A percentile compares a stretch with the other conserved stretches of the same genome.
These are phyloP conservation scores for Cyanoderma ruficeps DNA, from an alignment of 2,113 vertebrate species.

Conservation along the genomic window DNA sequence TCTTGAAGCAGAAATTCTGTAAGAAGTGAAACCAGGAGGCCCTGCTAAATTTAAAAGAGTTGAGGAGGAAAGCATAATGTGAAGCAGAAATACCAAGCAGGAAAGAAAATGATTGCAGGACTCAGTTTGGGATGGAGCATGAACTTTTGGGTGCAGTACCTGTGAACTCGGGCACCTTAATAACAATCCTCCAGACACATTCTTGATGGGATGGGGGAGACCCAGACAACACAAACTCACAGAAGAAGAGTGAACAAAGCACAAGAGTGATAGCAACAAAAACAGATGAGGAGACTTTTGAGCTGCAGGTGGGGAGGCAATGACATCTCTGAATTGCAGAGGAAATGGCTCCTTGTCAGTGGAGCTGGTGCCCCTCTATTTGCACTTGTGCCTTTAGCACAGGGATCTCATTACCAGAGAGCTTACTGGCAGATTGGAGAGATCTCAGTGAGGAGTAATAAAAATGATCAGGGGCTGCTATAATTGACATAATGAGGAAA, in stretches of 20 bases:
- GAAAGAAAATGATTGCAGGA: not conserved
- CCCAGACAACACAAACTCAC: not conserved
- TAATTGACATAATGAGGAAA: constrained; percentile 71
- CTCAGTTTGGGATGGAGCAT: not conserved
- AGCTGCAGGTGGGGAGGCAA: not conserved
- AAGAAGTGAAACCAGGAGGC: not conserved
- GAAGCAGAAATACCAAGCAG: not conserved
- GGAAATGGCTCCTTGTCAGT: constrained; percentile 15
- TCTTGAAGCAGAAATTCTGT: not conserved
- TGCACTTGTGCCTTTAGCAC: constrained; percentile 18
- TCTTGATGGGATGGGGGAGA: not conserved
- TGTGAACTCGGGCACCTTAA: not conserved
- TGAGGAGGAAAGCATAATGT: not conserved
- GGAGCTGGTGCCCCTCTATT: constrained; percentile 3
- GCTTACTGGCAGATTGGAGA: constrained; percentile 53
- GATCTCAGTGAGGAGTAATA: constrained; percentile 62
- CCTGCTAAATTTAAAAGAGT: not conserved
- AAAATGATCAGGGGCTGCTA: constrained; percentile 65
- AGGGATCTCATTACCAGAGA: constrained; percentile 59
- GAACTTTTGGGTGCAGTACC: not conserved
- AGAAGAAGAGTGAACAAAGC: not conserved
- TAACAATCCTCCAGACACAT: not conserved
- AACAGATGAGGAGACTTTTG: not conserved
- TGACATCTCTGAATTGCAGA: constrained; percentile 23
- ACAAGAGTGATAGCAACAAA: not conserved